Conservation (phyloP, 2,888 invertebrate species). For the Aphidoletes aphidimyza region DNA sequence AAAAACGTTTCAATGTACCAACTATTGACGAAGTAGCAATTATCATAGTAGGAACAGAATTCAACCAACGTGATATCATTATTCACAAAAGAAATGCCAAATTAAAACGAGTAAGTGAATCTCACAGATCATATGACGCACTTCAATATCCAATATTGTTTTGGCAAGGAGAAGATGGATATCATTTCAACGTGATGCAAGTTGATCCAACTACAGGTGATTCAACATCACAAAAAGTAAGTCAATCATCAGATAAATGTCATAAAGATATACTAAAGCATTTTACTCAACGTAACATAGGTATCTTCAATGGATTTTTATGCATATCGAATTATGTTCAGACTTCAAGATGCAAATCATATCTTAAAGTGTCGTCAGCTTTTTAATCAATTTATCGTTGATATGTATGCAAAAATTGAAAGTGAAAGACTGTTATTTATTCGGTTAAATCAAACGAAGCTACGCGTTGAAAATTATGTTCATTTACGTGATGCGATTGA, state of each 20-base stretch:
- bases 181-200: conserved; percentile 57
- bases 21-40: conserved; percentile 60
- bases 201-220: conserved; percentile 56
- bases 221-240: too few relatives aligned
- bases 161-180: neutral
- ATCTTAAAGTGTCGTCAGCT: conserved; percentile 60
- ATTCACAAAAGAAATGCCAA: conserved; percentile 59
- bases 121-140: conserved; percentile 61
- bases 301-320: neutral
- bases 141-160: conserved; percentile 58
- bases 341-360: conserved; percentile 54
- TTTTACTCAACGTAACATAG: too few relatives aligned
- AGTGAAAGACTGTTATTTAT: conserved; percentile 61
- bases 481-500: neutral
- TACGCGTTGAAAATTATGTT: conserved; percentile 60
- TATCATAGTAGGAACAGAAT: conserved; percentile 60
- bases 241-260: too few relatives aligned
- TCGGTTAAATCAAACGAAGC: conserved; percentile 61
- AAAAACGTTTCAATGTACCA: conserved; percentile 60
- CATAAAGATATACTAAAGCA: too few relatives aligned
- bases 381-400: conserved; percentile 61
- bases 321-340: neutral
- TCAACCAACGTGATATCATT: conserved; percentile 60
- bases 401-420: conserved; percentile 64
- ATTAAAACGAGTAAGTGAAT: conserved; percentile 59